Conservation (phyloP, 2,113 vertebrate genomes). For the Arothron firmamentum region DNA sequence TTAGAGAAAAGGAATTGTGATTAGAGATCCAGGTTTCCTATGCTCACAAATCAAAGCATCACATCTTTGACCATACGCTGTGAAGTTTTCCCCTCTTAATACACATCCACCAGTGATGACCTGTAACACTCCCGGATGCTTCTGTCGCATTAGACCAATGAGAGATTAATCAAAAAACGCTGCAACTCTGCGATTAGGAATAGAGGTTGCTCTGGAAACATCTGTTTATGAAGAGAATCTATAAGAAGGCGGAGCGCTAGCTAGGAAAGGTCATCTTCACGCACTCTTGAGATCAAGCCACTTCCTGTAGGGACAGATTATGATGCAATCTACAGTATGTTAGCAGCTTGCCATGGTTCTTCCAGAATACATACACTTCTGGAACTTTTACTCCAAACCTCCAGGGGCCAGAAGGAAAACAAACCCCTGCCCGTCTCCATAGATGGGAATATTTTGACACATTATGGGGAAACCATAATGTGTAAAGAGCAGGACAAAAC, state of each 20-base stretch:
- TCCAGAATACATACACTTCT: slow-evolving; percentile 42
- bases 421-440: slow-evolving; percentile 28
- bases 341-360: slow-evolving; percentile 37
- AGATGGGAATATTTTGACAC: slow-evolving; percentile 47
- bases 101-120: slow-evolving; percentile 73
- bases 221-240: slow-evolving; percentile 65
- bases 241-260: slow-evolving; percentile 57
- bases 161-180: slow-evolving; percentile 52
- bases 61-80: slow-evolving; percentile 23
- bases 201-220: slow-evolving; percentile 68
- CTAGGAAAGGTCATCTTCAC: slow-evolving; percentile 62
- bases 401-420: slow-evolving; percentile 58
- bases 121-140: slow-evolving; percentile 67
- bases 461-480: slow-evolving; percentile 55
- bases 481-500: slow-evolving; percentile 24
- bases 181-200: slow-evolving; percentile 59
- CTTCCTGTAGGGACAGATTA: slow-evolving; percentile 63
- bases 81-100: slow-evolving; percentile 39
- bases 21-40: slow-evolving; percentile 73
- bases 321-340: slow-evolving; percentile 63
- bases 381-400: slow-evolving; percentile 49
- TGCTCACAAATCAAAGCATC: slow-evolving; percentile 62
- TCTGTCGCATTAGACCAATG: slow-evolving; percentile 53
- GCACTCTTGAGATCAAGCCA: slow-evolving; percentile 55
- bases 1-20: slow-evolving; percentile 81